Evolutionary conservation across 2,113 vertebrate species (phyloP).

Genomic region (Dipodomys ordii): DNA sequence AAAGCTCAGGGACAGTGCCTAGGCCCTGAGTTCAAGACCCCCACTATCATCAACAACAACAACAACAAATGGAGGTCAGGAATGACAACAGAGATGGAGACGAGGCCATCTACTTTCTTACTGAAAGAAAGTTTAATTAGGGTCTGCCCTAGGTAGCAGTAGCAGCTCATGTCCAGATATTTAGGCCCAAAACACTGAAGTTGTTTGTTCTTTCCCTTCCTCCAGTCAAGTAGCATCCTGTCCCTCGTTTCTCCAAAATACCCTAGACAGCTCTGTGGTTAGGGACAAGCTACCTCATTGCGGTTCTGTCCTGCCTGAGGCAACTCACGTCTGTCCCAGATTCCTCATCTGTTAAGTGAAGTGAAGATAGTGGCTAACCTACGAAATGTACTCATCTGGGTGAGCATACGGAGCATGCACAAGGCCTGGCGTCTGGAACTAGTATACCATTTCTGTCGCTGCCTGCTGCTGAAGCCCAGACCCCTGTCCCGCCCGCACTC

Average conservation of each 20-base stretch:
- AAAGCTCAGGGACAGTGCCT: no score
- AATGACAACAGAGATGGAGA: no score
- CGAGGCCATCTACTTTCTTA: not conserved
- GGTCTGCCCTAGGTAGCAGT: no score
- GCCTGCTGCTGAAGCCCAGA: not conserved
- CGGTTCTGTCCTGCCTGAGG: not conserved
- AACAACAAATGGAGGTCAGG: not conserved
- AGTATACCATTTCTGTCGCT: not conserved
- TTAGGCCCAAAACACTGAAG: not conserved
- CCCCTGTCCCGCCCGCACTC: not conserved
- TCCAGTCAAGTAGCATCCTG: not conserved
- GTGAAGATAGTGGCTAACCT: not conserved
- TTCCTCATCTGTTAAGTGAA: constrained; percentile 1
- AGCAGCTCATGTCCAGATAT: not conserved
- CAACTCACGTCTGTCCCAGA: not conserved
- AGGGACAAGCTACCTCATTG: not conserved
- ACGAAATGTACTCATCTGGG: not conserved
- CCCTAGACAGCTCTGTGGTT: not conserved
- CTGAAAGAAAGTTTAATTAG: not conserved
- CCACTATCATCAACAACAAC: no score
- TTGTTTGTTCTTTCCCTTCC: not conserved
- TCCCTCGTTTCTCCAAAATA: not conserved
- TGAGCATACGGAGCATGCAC: not conserved
- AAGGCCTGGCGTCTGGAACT: no score
- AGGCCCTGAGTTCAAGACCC: no score